A percentile compares a stretch with the other conserved stretches of the same genome.
These are phyloP conservation scores for Chalcis sispes DNA, from an alignment of 2,888 invertebrate genomes.

Conservation along the genomic window DNA sequence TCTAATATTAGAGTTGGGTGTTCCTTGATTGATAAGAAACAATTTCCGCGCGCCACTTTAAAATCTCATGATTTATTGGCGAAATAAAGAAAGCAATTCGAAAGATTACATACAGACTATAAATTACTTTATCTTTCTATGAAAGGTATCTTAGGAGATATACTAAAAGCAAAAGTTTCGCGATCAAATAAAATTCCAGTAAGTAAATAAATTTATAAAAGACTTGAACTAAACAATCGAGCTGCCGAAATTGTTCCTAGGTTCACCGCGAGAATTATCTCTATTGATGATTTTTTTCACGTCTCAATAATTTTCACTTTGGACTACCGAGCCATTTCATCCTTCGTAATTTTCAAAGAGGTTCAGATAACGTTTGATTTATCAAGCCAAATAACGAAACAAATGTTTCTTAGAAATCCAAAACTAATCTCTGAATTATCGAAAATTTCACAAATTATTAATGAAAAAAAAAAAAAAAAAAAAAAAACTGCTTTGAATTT, in stretches of 20 bases:
- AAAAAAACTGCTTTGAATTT: too few species aligned
- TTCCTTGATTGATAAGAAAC: constrained; percentile 25
- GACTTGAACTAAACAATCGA: constrained; percentile 8
- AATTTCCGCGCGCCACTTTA: constrained; percentile 21
- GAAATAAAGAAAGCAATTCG: constrained; percentile 19
- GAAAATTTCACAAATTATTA: too few species aligned
- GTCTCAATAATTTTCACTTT: constrained; percentile 10
- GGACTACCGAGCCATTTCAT: too few species aligned
- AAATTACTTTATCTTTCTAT: constrained; percentile 28
- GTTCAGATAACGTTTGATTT: not conserved
- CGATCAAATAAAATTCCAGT: constrained; percentile 14
- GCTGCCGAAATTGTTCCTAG: not conserved
- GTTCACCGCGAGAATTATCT: constrained; percentile 1
- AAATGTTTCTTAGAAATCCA: constrained; percentile 14
- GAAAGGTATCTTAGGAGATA: constrained; percentile 20
- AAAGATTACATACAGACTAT: constrained; percentile 22
- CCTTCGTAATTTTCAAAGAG: too few species aligned
- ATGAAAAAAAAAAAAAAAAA: too few species aligned
- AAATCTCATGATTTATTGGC: constrained; percentile 35
- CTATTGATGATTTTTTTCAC: constrained; percentile 18
- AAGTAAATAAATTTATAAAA: not conserved
- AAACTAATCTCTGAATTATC: too few species aligned
- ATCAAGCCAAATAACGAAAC: not conserved
- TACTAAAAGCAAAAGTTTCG: constrained; percentile 22
- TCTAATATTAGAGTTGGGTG: not conserved